These are phyloP conservation scores for Drosophila sucinea DNA, from an alignment of 1,140 invertebrate species.

Conservation along the genomic window DNA sequence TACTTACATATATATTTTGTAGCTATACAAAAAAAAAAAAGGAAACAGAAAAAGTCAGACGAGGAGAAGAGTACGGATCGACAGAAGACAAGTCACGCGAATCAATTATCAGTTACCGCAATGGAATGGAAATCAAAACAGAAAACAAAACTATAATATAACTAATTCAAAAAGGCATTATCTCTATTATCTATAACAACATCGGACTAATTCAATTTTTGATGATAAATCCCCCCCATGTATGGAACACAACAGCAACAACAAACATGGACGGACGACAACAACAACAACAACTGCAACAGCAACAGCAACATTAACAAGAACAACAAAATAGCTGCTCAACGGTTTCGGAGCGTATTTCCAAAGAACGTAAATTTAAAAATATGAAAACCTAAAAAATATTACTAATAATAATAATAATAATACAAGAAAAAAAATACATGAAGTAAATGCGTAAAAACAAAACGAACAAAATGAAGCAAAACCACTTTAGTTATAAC, in stretches of 20 bases:
- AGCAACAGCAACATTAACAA: constrained; percentile 31
- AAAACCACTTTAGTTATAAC: constrained; percentile 65
- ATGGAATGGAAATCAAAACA: constrained; percentile 4
- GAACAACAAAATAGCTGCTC: constrained; percentile 75
- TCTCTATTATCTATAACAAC: neutral
- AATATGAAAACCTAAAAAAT: constrained; percentile 9
- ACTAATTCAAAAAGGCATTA: constrained; percentile 20
- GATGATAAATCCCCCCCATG: neutral
- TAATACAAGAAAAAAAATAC: neutral
- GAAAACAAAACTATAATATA: constrained; percentile 17
- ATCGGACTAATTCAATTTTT: constrained; percentile 5
- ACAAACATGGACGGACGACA: constrained; percentile 11
- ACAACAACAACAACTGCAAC: constrained; percentile 45
- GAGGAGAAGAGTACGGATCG: neutral
- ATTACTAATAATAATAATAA: constrained; percentile 48
- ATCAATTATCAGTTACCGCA: constrained; percentile 22
- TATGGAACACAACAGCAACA: neutral
- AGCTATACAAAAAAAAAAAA: constrained; percentile 47
- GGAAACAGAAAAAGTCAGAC: neutral
- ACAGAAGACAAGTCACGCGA: neutral
- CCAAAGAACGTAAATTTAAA: constrained; percentile 68
- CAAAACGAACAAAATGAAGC: constrained; percentile 28
- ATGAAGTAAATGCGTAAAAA: neutral
- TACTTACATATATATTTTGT: constrained; percentile 61
- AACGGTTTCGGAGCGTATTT: constrained; percentile 83